Evolutionary conservation across 2,113 vertebrate genomes (phyloP).

Genomic region (Myotis yumanensis): DNA sequence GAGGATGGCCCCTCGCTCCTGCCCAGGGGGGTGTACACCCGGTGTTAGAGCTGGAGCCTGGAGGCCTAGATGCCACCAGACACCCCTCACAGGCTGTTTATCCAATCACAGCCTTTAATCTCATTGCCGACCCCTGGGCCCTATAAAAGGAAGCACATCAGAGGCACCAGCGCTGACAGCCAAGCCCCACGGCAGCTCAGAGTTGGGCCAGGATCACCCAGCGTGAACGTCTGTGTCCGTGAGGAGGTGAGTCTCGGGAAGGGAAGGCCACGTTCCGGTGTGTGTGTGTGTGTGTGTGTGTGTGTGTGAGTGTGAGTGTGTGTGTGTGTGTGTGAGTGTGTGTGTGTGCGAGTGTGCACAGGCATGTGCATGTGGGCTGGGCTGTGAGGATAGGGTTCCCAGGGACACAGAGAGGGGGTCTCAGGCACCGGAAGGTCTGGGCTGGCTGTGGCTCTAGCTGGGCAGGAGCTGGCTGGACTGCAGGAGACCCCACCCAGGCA

Average conservation of each 20-base stretch:
- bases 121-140: not conserved
- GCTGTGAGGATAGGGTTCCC: not conserved
- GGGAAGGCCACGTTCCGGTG: not conserved
- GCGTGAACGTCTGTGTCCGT: not conserved
- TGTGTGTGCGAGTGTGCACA: not conserved
- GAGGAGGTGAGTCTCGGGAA: slow-evolving; percentile 4
- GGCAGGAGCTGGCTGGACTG: not conserved
- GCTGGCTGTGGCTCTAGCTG: not conserved
- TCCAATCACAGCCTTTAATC: not conserved
- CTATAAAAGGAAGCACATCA: not conserved
- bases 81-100: not conserved
- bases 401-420: too few relatives aligned
- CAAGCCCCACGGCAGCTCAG: rapidly evolving
- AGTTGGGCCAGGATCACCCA: not conserved
- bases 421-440: too few relatives aligned
- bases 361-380: not conserved
- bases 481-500: not conserved
- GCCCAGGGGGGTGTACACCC: too few relatives aligned
- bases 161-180: not conserved
- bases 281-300: too few relatives aligned
- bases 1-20: not conserved
- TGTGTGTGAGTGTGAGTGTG: too few relatives aligned
- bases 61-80: not conserved
- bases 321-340: too few relatives aligned
- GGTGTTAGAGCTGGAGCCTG: not conserved